Base-by-base conservation (phyloP, 2,888 invertebrate genomes). In the Platypus cylindrus region DNA sequence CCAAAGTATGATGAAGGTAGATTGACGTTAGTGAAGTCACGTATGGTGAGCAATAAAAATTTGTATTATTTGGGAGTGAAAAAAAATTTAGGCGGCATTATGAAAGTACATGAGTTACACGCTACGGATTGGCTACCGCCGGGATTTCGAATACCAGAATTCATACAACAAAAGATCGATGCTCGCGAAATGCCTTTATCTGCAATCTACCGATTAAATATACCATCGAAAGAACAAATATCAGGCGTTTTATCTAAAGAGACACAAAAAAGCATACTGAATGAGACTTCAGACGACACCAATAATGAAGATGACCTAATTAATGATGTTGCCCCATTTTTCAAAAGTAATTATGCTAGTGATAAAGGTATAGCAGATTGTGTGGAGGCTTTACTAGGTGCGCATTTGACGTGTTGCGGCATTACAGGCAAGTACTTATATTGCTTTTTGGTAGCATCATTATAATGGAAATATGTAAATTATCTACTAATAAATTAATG, bases 351-450 rank as follows among this genome's bases (percentile, higher is more conserved):
- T 43, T 58, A 58, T 9, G 56, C 77, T 9, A 47, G 64, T 0
- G 73, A 78, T 53, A 78, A 87, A 70, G 60, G 68, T 31, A 60
- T 84, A 3, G 82, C 93, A 0, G 93, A 94, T 60, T 71, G 74
- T 41, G 78, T 89, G 2, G 93, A 94, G 62, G 82, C 91, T 0
- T 58, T 94, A 3, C 75, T 91, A 32, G 89, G 89, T 1, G 74
- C 71, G 3, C 83, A 83, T 55, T 68, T 87, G 1, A 58, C 63
- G 38, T 59, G 60, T 20, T 62, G 63, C 43, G 70, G 70, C 2
- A 50, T 68, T 34, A 29, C 41, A 30, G 58, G 56, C 55, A 47
- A 37, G 40, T 36, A 23, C 20, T 4, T 8, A 20, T 7, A 9
- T 16, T 17, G 26, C 5, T 26, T 26, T 26, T 12, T 26, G n/a